Base-by-base conservation (phyloP, 2,797 vertebrate genomes). In the Takifugu rubripes region DNA sequence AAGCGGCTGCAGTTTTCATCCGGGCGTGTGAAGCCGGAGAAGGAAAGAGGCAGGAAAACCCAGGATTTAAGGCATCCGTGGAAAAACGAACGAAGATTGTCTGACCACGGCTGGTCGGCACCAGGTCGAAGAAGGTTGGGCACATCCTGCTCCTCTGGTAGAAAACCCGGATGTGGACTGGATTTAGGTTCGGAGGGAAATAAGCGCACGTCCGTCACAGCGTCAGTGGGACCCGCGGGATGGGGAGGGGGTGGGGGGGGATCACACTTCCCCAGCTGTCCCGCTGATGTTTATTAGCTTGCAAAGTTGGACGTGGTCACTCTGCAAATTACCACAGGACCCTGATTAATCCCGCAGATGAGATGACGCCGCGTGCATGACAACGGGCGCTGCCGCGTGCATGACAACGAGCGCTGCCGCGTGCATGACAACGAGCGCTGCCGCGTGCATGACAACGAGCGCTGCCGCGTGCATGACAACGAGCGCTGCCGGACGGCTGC, bases 301-400 rank as follows among this genome's bases (percentile, higher is more conserved):
- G n/a, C 64, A 58, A 65, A 81, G 47, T 46, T 17, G 48, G 54
- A 63, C 46, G 54, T 45, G 61, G 69, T 44, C 26, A 5, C 6
- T 31, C 40, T 26, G 45, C 52, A 62, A 68, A 78, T 83, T 57
- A 77, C 31, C 46, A 47, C 14, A 31, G 61, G 53, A 50, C 6
- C 42, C 43, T 47, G 65, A 72, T 71, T 49, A 77, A 68, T 61
- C 62, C 54, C 16, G 25, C 26, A 66, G 70, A 70, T 57, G 33
- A 58, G 49, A 59, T 64, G 54, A 54, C 63, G 52, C 43, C 8
- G 47, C 21, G 1, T 21, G 21, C 21, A 21, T 21, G 21, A 21
- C 66, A 27, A 75, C 46, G 62, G 64, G 52, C 55, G 49, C 0
- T 9, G n/a, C n/a, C n/a, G n/a, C n/a, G n/a, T n/a, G n/a, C n/a